Evolutionary conservation across 2,888 invertebrate genomes (phyloP).

Genomic region (Disparrhopalites patrizii): DNA sequence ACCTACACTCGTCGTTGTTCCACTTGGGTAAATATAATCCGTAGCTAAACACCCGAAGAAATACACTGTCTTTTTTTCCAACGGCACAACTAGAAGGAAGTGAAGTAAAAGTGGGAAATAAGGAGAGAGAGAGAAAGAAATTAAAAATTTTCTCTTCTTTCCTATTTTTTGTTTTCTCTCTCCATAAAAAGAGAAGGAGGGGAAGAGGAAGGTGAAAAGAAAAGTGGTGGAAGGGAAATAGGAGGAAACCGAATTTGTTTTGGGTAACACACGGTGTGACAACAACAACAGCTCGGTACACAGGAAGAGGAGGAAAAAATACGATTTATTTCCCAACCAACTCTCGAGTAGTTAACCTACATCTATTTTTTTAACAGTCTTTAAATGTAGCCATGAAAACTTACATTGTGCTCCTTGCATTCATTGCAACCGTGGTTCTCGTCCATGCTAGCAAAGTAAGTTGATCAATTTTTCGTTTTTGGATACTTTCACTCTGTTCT

Average conservation of each 20-base stretch:
- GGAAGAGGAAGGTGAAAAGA: no score
- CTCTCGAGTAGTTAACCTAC: no score
- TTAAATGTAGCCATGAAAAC: conserved; percentile 31
- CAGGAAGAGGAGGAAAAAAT: no score
- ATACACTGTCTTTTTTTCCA: conserved; percentile 2
- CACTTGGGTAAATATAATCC: conserved; percentile 11
- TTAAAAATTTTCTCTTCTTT: not conserved
- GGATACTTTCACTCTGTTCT: no score
- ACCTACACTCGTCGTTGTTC: conserved; percentile 1
- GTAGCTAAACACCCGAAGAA: not conserved
- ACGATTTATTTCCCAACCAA: no score
- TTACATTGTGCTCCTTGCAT: conserved; percentile 22
- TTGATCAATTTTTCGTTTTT: not conserved
- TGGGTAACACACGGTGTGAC: no score
- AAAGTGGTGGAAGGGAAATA: no score
- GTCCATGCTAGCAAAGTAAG: conserved; percentile 26
- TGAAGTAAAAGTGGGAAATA: not conserved
- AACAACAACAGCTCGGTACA: no score
- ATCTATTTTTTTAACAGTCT: conserved; percentile 11
- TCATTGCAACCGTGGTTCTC: conserved; percentile 18
- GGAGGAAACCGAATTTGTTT: no score
- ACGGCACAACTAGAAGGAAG: not conserved
- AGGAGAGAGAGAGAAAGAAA: conserved; percentile 2
- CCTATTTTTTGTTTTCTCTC: not conserved
- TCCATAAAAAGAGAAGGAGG: no score